phyloP scores from a whole-genome alignment of 2,797 vertebrate species.

The Amphiprion clarkii region DNA sequence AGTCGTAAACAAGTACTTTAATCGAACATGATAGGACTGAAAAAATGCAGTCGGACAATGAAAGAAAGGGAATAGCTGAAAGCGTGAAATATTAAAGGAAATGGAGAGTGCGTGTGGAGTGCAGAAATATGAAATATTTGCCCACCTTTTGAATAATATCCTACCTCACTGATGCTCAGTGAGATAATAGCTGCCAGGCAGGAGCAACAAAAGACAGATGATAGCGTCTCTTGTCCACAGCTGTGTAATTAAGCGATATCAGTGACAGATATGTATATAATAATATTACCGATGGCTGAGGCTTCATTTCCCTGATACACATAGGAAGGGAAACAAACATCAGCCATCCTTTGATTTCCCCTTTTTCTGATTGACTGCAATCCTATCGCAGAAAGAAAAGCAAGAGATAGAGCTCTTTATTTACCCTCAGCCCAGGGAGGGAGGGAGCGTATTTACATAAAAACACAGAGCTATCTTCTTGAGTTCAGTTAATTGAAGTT shows the following conservation, averaged over 20 bases:
- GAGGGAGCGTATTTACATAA: conserved; percentile 65
- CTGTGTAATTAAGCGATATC: conserved; percentile 76
- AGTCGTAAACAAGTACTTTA: conserved; percentile 55
- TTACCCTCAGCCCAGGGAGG: conserved; percentile 51
- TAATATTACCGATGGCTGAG: conserved; percentile 52
- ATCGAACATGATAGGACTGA: conserved; percentile 41
- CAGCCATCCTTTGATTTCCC: conserved; percentile 69
- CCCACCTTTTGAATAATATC: conserved; percentile 58
- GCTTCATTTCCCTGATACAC: conserved; percentile 72
- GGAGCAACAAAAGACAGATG: conserved; percentile 45
- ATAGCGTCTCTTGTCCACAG: conserved; percentile 56
- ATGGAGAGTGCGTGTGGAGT: conserved; percentile 16
- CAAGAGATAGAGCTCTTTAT: conserved; percentile 63
- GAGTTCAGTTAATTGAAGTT: conserved; percentile 82
- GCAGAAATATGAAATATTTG: conserved; percentile 48
- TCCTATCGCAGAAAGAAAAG: conserved; percentile 49
- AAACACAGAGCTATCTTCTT: conserved; percentile 65
- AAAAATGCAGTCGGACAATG: conserved; percentile 15
- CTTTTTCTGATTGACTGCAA: conserved; percentile 61
- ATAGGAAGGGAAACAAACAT: conserved; percentile 59
- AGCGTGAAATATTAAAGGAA: conserved; percentile 59
- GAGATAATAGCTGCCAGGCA: conserved; percentile 50
- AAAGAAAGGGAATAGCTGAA: conserved; percentile 41
- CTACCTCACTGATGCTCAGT: conserved; percentile 51
- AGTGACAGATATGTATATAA: conserved; percentile 70